Conservation (phyloP, 1,140 invertebrate species). For the Mercenaria mercenaria region DNA sequence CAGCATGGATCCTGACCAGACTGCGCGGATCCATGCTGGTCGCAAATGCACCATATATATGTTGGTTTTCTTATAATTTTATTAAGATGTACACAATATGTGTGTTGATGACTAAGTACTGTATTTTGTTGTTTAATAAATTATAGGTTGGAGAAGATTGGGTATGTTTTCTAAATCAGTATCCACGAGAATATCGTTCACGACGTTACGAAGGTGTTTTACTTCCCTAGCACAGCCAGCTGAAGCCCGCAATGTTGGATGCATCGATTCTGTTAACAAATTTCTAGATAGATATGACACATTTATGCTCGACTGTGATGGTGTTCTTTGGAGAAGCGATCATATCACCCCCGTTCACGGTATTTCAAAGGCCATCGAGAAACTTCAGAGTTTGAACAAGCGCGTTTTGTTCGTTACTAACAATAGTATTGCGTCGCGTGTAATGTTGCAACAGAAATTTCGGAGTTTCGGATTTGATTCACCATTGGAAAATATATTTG, state of each 20-base stretch:
- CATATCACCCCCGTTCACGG: conserved; percentile 74
- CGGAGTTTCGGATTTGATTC: conserved; percentile 74
- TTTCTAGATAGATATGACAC: conserved; percentile 78
- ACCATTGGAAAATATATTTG: conserved; percentile 74
- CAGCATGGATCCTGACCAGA: too few relatives aligned
- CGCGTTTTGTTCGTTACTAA: conserved; percentile 80
- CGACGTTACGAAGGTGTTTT: background rate
- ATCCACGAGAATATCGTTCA: background rate
- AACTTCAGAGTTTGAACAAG: conserved; percentile 72
- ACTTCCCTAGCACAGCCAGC: background rate
- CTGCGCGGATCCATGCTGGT: too few relatives aligned
- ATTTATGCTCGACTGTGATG: conserved; percentile 80
- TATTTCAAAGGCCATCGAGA: conserved; percentile 67
- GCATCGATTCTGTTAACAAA: background rate
- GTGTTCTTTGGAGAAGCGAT: conserved; percentile 79
- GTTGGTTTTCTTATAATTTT: too few relatives aligned
- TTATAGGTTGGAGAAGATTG: too few relatives aligned
- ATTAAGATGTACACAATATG: too few relatives aligned
- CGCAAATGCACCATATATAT: too few relatives aligned
- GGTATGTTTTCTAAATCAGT: background rate
- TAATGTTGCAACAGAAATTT: conserved; percentile 72
- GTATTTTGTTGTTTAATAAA: too few relatives aligned
- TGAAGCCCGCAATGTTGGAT: background rate
- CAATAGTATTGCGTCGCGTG: conserved; percentile 76
- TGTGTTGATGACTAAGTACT: too few relatives aligned